Percentiles rank a stretch among this genome's conserved stretches.
Conservation (phyloP, 2,888 invertebrate species). For the Flexamia atlantica region DNA sequence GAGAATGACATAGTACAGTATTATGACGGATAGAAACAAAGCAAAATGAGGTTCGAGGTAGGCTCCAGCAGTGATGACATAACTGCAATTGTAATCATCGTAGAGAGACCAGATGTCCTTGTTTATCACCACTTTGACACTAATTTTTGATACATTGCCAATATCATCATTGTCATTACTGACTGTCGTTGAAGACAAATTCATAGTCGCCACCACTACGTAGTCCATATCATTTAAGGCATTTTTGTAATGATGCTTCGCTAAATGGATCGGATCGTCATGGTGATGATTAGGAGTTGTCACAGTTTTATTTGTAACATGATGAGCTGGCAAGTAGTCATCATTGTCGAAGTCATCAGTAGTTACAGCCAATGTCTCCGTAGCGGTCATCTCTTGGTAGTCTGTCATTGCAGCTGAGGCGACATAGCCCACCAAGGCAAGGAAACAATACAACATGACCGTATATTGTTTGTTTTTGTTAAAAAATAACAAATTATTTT, state of each 20-base stretch:
- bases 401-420: neutral
- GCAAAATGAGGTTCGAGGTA: neutral
- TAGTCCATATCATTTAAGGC: neutral
- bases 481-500: neutral
- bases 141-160: too few relatives aligned
- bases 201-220: neutral
- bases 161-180: neutral
- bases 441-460: neutral
- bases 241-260: neutral
- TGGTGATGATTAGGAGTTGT: too few relatives aligned
- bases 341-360: too few relatives aligned
- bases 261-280: too few relatives aligned
- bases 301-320: too few relatives aligned
- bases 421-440: neutral
- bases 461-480: neutral
- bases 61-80: neutral
- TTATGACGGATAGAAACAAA: neutral
- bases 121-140: neutral
- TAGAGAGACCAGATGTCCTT: slow-evolving; percentile 3
- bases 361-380: too few relatives aligned
- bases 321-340: too few relatives aligned
- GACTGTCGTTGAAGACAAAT: neutral
- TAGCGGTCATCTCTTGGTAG: too few relatives aligned
- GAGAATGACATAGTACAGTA: neutral
- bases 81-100: slow-evolving; percentile 11